phyloP scores from a whole-genome alignment of 1,140 invertebrate genomes.

The Mactra quadrangularis region DNA sequence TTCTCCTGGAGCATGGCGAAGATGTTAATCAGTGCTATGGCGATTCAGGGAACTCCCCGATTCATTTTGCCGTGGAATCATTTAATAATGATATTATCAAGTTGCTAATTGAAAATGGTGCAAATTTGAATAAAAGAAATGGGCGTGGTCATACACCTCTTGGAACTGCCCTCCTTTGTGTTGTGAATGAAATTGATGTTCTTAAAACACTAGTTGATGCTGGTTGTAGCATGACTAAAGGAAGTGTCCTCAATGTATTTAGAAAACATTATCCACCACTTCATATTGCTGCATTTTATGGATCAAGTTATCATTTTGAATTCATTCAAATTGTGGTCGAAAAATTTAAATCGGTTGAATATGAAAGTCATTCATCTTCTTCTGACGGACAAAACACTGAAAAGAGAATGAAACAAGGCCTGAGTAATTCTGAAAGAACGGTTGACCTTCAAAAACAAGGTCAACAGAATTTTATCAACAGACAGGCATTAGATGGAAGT shows the following conservation, averaged over 20 bases:
- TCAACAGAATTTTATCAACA: conserved; percentile 36
- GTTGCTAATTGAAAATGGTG: conserved; percentile 62
- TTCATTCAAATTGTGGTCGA: conserved; percentile 62
- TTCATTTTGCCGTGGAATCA: conserved; percentile 65
- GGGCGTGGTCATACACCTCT: conserved; percentile 62
- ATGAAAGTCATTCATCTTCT: background rate
- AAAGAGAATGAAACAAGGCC: background rate
- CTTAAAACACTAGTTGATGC: conserved; percentile 46
- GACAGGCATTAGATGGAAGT: conserved; percentile 63
- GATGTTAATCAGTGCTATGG: conserved; percentile 63
- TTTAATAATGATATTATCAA: conserved; percentile 57
- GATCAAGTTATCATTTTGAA: conserved; percentile 54
- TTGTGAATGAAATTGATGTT: conserved; percentile 17
- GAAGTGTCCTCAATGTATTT: conserved; percentile 60
- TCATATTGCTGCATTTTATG: conserved; percentile 66
- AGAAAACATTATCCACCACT: conserved; percentile 62
- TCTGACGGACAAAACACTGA: background rate
- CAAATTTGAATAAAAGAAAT: conserved; percentile 63
- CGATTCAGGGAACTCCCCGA: conserved; percentile 55
- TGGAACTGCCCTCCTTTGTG: conserved; percentile 53
- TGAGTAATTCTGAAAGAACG: conserved; percentile 39
- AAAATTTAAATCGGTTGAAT: conserved; percentile 42
- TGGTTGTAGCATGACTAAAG: conserved; percentile 60
- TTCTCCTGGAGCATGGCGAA: conserved; percentile 67
- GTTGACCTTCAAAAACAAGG: conserved; percentile 30